phyloP scores from a whole-genome alignment of 2,113 vertebrate species.

The Lepisosteus osseus region DNA sequence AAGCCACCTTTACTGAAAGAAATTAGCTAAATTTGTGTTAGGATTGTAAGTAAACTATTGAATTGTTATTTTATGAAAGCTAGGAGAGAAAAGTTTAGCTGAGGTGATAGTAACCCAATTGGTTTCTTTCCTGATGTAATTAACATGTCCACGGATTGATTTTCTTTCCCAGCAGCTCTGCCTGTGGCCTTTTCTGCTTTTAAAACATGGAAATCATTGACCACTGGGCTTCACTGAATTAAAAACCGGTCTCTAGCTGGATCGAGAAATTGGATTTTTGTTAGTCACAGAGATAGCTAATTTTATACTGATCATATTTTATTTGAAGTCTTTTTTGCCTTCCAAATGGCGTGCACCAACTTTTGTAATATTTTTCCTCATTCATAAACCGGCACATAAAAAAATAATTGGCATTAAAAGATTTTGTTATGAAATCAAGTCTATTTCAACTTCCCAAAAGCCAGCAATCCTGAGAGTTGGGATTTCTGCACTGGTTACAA shows the following conservation, averaged over 20 bases:
- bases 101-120: slow-evolving; percentile 17
- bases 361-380: too few relatives aligned
- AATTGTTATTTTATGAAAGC: too few relatives aligned
- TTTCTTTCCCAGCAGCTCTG: slow-evolving; percentile 51
- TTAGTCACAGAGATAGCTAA: slow-evolving; percentile 12
- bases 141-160: slow-evolving; percentile 59
- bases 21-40: too few relatives aligned
- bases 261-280: slow-evolving; percentile 40
- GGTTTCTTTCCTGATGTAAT: slow-evolving; percentile 52
- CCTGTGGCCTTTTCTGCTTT: slow-evolving; percentile 61
- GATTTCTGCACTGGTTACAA: too few relatives aligned
- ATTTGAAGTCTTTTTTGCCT: background rate
- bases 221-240: slow-evolving; percentile 40
- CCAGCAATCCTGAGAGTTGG: too few relatives aligned
- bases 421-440: too few relatives aligned
- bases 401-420: too few relatives aligned
- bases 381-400: too few relatives aligned
- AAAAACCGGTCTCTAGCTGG: slow-evolving; percentile 35
- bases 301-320: slow-evolving; percentile 14
- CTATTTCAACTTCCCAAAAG: too few relatives aligned
- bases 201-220: slow-evolving; percentile 53
- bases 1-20: too few relatives aligned
- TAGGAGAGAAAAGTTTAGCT: background rate
- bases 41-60: too few relatives aligned
- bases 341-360: background rate